phyloP scores from a whole-genome alignment of 2,888 invertebrate genomes.

The Apamea sordens region DNA sequence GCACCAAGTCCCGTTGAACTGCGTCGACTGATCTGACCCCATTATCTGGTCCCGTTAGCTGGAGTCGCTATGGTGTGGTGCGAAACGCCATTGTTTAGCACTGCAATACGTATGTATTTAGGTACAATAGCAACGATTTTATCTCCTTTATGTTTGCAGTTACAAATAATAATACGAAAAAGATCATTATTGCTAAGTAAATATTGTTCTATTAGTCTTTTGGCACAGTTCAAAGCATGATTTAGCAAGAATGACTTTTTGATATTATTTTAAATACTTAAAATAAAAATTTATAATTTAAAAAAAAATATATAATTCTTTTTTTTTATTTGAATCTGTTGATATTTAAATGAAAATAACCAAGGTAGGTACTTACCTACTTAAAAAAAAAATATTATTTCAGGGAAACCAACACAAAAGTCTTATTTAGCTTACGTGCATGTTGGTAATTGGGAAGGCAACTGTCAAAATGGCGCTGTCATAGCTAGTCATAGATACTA shows the following conservation, averaged over 20 bases:
- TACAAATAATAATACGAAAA: slow-evolving; percentile 7
- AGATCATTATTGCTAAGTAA: neutral
- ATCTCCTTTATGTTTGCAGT: slow-evolving; percentile 22
- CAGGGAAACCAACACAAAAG: neutral
- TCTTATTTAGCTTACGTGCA: too few relatives aligned
- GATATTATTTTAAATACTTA: too few relatives aligned
- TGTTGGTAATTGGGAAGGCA: neutral
- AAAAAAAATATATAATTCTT: too few relatives aligned
- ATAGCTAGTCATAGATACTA: too few relatives aligned
- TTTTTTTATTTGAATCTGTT: too few relatives aligned
- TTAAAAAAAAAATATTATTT: neutral
- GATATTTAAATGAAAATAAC: neutral
- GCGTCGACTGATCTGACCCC: slow-evolving; percentile 68
- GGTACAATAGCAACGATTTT: slow-evolving; percentile 30
- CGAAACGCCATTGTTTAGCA: slow-evolving; percentile 75
- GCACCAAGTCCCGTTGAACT: slow-evolving; percentile 64
- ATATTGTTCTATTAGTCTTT: neutral
- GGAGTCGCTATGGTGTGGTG: slow-evolving; percentile 66
- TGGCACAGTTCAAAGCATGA: neutral
- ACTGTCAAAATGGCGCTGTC: too few relatives aligned
- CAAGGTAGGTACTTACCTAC: too few relatives aligned
- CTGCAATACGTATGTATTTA: slow-evolving; percentile 29
- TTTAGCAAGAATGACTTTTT: neutral
- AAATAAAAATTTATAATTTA: too few relatives aligned
- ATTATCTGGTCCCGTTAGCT: slow-evolving; percentile 77